Percentiles rank a stretch among this genome's conserved stretches.
phyloP scores from a whole-genome alignment of 1,140 invertebrate species.

The Formica selysi region DNA sequence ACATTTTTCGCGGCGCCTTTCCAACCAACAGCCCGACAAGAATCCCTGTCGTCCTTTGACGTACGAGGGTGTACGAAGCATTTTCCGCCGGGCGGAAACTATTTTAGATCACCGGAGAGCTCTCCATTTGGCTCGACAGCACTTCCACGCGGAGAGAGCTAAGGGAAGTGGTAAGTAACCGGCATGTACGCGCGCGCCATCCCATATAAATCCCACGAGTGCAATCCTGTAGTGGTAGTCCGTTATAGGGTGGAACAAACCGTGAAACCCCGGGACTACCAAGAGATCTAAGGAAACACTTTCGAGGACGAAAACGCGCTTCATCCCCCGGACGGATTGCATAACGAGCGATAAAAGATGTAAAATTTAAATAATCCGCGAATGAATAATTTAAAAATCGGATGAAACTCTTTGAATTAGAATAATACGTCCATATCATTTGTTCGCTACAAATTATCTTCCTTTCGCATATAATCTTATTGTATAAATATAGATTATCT shows the following conservation, averaged over 20 bases:
- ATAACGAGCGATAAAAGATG: constrained; percentile 40
- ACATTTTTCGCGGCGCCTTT: neutral
- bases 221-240: constrained; percentile 21
- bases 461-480: too few species aligned
- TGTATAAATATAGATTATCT: too few species aligned
- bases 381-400: neutral
- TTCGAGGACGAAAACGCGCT: constrained; percentile 12
- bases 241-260: constrained; percentile 32
- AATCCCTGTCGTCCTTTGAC: constrained; percentile 1
- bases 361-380: constrained; percentile 28
- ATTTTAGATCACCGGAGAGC: constrained; percentile 53
- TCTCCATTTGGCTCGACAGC: constrained; percentile 47
- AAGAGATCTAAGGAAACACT: neutral
- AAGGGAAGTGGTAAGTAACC: constrained; percentile 47
- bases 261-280: neutral
- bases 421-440: neutral
- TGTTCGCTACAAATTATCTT: neutral
- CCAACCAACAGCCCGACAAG: neutral
- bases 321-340: neutral
- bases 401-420: neutral
- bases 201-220: constrained; percentile 58
- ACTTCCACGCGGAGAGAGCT: constrained; percentile 15
- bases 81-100: constrained; percentile 10
- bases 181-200: constrained; percentile 22
- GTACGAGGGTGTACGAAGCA: neutral